A percentile compares a stretch with the other conserved stretches of the same genome.
These are phyloP conservation scores for Cyrtonyx montezumae DNA, from an alignment of 2,113 vertebrate species.

Conservation along the genomic window DNA sequence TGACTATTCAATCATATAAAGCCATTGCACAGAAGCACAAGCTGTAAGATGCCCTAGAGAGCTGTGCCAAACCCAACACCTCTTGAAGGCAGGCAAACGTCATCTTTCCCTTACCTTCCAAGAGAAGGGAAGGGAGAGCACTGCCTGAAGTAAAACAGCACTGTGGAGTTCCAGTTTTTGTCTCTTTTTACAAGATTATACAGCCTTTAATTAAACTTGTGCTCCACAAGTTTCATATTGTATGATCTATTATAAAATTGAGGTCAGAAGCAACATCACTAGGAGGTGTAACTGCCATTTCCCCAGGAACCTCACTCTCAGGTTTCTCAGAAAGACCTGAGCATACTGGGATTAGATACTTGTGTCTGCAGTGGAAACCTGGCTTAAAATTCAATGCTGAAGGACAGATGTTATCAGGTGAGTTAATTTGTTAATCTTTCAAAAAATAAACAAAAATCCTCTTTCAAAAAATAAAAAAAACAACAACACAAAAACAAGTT, in stretches of 20 bases:
- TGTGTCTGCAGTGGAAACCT: constrained; percentile 16
- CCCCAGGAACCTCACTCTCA: not conserved
- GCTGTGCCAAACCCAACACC: not conserved
- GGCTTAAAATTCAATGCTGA: not conserved
- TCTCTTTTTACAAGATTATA: not conserved
- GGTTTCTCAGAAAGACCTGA: not conserved
- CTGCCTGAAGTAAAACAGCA: constrained; percentile 12
- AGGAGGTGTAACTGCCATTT: not conserved
- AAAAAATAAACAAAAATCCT: not conserved
- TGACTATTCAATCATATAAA: not conserved
- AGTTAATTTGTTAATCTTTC: constrained; percentile 2
- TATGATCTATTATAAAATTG: not conserved
- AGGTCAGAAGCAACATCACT: not conserved
- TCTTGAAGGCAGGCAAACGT: not conserved
- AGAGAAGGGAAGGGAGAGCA: not conserved
- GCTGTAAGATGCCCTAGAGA: not conserved
- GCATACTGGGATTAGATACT: not conserved
- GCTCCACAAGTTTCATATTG: not conserved
- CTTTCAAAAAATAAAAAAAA: not conserved
- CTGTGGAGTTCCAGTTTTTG: not conserved
- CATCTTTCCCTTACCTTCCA: not conserved
- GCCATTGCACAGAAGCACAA: not conserved
- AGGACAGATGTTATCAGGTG: not conserved
- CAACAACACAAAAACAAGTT: not conserved
- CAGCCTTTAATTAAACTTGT: not conserved